A percentile compares a stretch with the other conserved stretches of the same genome.
Evolutionary conservation across 2,113 vertebrate species (phyloP).

Genomic region (Tragelaphus buxtoni): DNA sequence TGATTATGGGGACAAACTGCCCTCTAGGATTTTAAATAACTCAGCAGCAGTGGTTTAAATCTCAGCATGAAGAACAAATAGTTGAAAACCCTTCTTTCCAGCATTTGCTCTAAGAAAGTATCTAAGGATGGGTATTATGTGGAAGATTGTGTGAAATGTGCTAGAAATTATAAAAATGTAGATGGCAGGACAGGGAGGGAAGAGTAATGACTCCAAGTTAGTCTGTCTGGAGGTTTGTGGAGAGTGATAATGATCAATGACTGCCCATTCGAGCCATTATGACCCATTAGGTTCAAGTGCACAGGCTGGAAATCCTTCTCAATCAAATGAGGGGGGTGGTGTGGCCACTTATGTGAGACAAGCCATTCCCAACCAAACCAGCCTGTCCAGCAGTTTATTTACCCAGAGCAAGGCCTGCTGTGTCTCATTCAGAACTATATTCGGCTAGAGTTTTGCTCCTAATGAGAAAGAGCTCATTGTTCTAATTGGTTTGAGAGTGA

Average conservation of each 20-base stretch:
- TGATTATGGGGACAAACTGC: not conserved
- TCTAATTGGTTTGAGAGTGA: constrained; percentile 23
- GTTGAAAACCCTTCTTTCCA: not conserved
- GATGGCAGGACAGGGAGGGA: not conserved
- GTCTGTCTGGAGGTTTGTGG: not conserved
- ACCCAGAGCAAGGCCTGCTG: not conserved
- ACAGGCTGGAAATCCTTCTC: not conserved
- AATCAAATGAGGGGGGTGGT: not conserved
- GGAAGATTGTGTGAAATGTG: not conserved
- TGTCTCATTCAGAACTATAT: not conserved
- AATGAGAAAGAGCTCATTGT: constrained; percentile 37
- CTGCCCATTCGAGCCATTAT: not conserved
- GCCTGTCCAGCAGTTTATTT: not conserved
- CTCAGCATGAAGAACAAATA: not conserved
- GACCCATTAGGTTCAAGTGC: not conserved
- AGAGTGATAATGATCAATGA: not conserved
- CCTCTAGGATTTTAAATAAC: not conserved
- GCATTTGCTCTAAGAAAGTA: not conserved
- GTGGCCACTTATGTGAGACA: not conserved
- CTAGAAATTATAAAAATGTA: not conserved
- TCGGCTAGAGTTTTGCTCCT: not conserved
- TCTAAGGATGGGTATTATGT: not conserved
- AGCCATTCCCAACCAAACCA: not conserved
- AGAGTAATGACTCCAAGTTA: not conserved
- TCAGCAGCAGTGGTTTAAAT: not conserved